Evolutionary conservation across 2,113 vertebrate genomes (phyloP), one percentile per base, ranked within the genome.

Genomic region (Otis tarda): DNA sequence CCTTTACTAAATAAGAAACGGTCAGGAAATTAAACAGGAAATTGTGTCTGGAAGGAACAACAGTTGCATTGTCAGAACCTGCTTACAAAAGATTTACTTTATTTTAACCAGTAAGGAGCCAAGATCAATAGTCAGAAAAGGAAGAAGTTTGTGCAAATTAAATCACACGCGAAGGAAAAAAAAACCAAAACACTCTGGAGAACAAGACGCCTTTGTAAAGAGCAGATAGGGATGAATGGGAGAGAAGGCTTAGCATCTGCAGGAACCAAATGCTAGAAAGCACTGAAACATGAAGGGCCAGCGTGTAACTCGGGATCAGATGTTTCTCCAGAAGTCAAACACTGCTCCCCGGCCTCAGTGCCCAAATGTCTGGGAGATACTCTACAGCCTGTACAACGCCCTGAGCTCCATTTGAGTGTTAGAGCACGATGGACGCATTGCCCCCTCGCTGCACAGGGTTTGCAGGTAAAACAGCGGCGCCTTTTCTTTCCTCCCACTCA

Each of bases 11-110:
- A 50, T 82, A 87, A 96, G 89, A 95, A 97, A 94, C 3, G 6
- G 89, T 37, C 96, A 94, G 96, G 94, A 97, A 95, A 96, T 97
- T 80, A 95, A 93, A 94, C 94, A 96, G 96, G 95, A 97, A 95
- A 97, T 95, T 95, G 93, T 91, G 93, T 95, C 95, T 97, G 83
- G 94, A 94, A 95, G 80, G 93, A 95, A 95, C 89, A 95, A 73
- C 95, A 95, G 89, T 91, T 95, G 74, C 0, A 7, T 95, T 96
- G 94, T 95, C 94, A 95, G 78, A 89, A 79, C 65, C 23, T 49
- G 81, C 77, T 96, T 95, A 79, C 10, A 12, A 84, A 96, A 95
- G 83, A 84, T 89, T 95, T 82, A 68, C 75, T 95, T 97, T 78
- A 87, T 94, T 95, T 89, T 89, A 94, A 94, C 89, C 83, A 69